These are phyloP conservation scores for Zoanthus sociatus DNA, from an alignment of 92 coral and sea anemone species.

Conservation along the genomic window DNA sequence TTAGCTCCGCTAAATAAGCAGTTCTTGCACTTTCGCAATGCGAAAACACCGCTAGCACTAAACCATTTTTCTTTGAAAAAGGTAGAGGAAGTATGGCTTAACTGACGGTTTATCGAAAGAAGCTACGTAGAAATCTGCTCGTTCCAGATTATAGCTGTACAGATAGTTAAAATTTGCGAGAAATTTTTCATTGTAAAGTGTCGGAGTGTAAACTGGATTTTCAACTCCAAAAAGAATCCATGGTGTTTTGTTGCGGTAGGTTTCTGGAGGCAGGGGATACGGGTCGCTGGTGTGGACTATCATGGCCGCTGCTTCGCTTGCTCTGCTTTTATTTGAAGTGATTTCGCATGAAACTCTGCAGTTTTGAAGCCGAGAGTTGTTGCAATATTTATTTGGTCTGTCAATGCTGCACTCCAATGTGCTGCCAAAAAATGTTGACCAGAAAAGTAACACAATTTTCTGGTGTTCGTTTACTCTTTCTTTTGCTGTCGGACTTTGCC, in stretches of 20 bases:
- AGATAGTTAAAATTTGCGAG: conserved; percentile 54
- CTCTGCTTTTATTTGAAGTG: conserved; percentile 37
- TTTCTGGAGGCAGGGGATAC: conserved; percentile 49
- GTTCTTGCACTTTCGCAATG: conserved; percentile 78
- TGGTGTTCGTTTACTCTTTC: not conserved
- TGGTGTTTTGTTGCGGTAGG: conserved; percentile 31
- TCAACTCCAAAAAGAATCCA: conserved; percentile 50
- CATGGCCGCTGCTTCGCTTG: conserved; percentile 35
- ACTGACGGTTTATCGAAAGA: conserved; percentile 45
- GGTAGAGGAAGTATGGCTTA: conserved; percentile 57
- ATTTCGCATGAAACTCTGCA: conserved; percentile 68
- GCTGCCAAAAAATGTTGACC: not conserved
- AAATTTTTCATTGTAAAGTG: conserved; percentile 17
- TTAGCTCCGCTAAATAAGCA: conserved; percentile 67
- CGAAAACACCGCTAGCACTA: conserved; percentile 72
- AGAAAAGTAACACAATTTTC: not conserved
- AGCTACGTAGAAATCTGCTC: conserved; percentile 63
- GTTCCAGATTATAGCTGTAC: conserved; percentile 61
- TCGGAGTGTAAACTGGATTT: conserved; percentile 73
- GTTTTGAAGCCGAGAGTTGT: conserved; percentile 9
- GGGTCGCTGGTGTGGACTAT: conserved; percentile 66
- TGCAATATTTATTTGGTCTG: not conserved
- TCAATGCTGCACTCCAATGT: not conserved
- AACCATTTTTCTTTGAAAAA: conserved; percentile 62
- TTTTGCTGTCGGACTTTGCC: too few species aligned